Evolutionary conservation across 2,888 invertebrate species (phyloP), one percentile per base, ranked within the genome.

Genomic region (Uloborus plumipes): DNA sequence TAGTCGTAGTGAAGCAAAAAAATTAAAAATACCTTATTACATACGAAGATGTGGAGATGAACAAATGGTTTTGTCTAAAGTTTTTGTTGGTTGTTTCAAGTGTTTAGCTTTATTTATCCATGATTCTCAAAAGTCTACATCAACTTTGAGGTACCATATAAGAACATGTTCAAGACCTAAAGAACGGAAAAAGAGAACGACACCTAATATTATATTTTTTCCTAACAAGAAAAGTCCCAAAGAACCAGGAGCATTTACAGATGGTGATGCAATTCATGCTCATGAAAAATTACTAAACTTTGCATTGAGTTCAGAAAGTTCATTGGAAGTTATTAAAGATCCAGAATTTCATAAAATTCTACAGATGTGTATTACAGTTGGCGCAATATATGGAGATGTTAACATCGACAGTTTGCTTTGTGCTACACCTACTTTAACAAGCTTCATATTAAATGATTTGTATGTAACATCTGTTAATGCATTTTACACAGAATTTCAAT

Each of bases 41-140:
- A 75, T 83, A 9, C 51, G 82, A 20, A 47, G 74, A 13, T 83
- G 82, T 72, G 82, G 82, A 2, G 82, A 83, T 67, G 82, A 83
- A 18, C 76, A 83, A 47, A 72, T 83, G 72, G 67, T 83, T 13
- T 55, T 83, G 11, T 83, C 76, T 7, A 83, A 83, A 49, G 67
- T 77, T 14, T 83, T 83, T 67, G 82, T 83, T n/a, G 82, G 82
- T 6, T 83, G 82, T 67, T 83, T 83, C 39, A 76, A 77, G 49
- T 83, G 82, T 31, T 72, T 75, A 55, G 82, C 82, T 0, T 59
- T 83, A 15, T 83, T 83, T 31, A 83, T 83, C 20, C 82, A 83
- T 26, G 77, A 83, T 39, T 74, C 82, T 18, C 82, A 83, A 39
- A 83, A 77, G 49, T 83, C 82, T 4, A 83, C 82, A 13, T 83